Evolutionary conservation across 2,113 vertebrate species (phyloP).

Genomic region (Centropristis striata): DNA sequence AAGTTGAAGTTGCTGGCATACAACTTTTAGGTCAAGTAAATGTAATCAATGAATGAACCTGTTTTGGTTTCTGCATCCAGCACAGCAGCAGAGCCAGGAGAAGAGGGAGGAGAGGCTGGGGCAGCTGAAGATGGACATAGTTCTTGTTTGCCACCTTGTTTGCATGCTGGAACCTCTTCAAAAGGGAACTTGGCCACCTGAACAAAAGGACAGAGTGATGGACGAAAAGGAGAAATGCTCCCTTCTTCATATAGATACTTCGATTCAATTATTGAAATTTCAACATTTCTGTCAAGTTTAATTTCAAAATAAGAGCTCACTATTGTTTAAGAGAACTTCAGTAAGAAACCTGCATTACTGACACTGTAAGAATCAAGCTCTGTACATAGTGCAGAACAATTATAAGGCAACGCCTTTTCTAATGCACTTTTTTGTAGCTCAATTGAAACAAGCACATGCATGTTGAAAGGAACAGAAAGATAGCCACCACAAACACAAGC

Average conservation of each 20-base stretch:
- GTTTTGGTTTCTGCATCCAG: constrained; percentile 53
- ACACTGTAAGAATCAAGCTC: background rate
- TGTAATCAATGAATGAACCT: constrained; percentile 28
- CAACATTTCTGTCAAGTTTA: background rate
- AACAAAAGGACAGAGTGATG: constrained; percentile 6
- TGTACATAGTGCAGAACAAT: background rate
- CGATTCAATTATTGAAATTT: background rate
- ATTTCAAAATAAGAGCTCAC: too few species aligned
- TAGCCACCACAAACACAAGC: constrained; percentile 19
- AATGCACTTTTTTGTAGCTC: constrained; percentile 4
- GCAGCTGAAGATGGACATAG: constrained; percentile 48
- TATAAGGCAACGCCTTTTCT: background rate
- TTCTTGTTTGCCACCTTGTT: constrained; percentile 72
- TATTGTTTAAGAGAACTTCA: too few species aligned
- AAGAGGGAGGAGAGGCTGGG: constrained; percentile 20
- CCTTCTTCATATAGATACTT: background rate
- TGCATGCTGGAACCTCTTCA: constrained; percentile 89
- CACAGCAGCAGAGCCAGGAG: constrained; percentile 41
- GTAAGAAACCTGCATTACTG: background rate
- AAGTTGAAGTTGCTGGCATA: background rate
- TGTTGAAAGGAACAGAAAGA: constrained; percentile 12
- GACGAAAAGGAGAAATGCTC: constrained; percentile 16
- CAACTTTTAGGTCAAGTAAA: background rate
- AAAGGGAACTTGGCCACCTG: constrained; percentile 90
- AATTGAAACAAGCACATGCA: background rate